phyloP scores from a whole-genome alignment of 2,113 vertebrate genomes.

The Orycteropus afer region DNA sequence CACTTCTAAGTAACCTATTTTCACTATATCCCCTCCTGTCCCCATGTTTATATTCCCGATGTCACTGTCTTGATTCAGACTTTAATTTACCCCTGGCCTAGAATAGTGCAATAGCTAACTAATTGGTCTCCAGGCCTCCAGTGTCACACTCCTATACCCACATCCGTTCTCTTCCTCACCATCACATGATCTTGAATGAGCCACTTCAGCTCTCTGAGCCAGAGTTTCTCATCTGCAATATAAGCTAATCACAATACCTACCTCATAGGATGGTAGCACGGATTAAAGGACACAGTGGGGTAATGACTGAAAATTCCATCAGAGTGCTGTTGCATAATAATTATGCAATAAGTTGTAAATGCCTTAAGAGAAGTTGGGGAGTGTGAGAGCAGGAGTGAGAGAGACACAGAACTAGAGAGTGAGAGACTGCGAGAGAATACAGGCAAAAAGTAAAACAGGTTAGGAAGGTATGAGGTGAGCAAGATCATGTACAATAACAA shows the following conservation, averaged over 20 bases:
- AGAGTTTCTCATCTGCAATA: background rate
- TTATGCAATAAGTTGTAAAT: background rate
- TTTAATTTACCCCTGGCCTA: background rate
- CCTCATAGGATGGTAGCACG: background rate
- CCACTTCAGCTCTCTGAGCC: background rate
- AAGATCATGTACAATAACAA: background rate
- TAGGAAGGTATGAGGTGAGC: background rate
- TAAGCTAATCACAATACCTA: background rate
- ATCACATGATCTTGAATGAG: background rate
- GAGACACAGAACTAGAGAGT: background rate
- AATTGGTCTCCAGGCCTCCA: background rate
- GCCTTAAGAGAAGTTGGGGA: background rate
- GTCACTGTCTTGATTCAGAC: background rate
- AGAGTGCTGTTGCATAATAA: background rate
- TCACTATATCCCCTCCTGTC: background rate
- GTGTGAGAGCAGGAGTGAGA: background rate
- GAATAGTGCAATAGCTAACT: background rate
- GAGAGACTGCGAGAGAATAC: background rate
- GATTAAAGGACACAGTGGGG: background rate
- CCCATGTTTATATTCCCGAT: background rate
- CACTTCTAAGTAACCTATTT: background rate
- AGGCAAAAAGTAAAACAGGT: background rate
- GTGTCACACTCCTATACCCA: background rate
- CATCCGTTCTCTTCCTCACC: background rate
- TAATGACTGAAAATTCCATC: background rate